Percentiles rank a stretch among this genome's conserved stretches.
These are phyloP conservation scores for Tetropium fuscum DNA, from an alignment of 2,888 invertebrate species.

Conservation along the genomic window DNA sequence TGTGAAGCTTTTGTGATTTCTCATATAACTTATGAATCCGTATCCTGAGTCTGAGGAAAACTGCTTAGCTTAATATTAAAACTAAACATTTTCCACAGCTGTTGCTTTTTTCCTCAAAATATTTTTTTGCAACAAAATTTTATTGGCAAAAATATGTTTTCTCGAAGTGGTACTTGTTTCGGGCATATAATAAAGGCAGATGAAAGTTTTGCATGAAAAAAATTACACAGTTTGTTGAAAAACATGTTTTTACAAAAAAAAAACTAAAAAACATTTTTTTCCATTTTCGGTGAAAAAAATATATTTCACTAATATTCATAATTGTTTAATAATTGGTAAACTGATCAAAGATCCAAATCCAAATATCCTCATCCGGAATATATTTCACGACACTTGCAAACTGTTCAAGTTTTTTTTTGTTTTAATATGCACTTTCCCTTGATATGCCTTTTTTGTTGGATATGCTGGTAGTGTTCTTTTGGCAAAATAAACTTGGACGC, in stretches of 20 bases:
- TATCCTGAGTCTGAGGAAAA: too few relatives aligned
- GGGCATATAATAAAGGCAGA: not conserved
- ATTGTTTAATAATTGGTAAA: conserved; percentile 3
- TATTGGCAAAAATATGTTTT: not conserved
- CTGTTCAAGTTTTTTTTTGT: conserved; percentile 11
- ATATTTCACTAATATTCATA: conserved; percentile 7
- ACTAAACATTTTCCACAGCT: too few relatives aligned
- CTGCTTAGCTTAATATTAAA: too few relatives aligned
- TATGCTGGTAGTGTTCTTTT: conserved; percentile 11
- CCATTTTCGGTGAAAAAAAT: not conserved
- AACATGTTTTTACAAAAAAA: not conserved
- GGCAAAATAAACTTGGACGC: not conserved
- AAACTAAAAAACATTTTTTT: not conserved
- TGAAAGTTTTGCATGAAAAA: not conserved
- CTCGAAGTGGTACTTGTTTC: not conserved
- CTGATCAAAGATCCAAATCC: conserved; percentile 3
- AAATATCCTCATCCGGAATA: conserved; percentile 1
- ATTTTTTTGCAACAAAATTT: too few relatives aligned
- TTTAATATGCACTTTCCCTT: conserved; percentile 8
- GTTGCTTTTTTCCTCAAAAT: too few relatives aligned
- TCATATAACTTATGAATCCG: too few relatives aligned
- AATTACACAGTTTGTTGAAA: not conserved
- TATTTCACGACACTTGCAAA: conserved; percentile 8
- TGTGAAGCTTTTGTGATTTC: too few relatives aligned
- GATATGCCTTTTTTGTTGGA: conserved; percentile 16